Evolutionary conservation across 2,888 invertebrate species (phyloP), one percentile per base, ranked within the genome.

Genomic region (Stenotaenia linearis): DNA sequence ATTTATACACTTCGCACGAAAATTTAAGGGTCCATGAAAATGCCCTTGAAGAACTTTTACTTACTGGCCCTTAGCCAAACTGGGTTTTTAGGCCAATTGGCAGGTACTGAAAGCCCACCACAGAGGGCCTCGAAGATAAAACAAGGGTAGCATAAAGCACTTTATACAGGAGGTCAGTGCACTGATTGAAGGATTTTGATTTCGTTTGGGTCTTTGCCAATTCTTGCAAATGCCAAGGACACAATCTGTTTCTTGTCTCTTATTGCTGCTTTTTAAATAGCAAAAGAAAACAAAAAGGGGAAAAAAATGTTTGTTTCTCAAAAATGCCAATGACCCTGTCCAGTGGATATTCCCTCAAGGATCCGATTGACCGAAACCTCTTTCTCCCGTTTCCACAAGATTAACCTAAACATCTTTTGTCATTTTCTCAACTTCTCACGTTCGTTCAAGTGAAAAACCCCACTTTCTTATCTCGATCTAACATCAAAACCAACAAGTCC

Each of bases 211-310:
- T 69, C 15, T 69, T 69, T 69, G 69, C 69, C 69, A 69, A 69
- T 69, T 69, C 69, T 69, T 69, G 69, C 28, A 69, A 69, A 69
- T 69, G 69, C 69, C 69, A 69, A 69, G 69, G 69, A 69, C 69
- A 69, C 69, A 69, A 69, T 69, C 69, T 69, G 69, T 69, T 69
- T 69, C 69, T 69, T 69, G 69, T 69, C 69, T 28, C 69, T 69
- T 69, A 28, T 69, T 69, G 61, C 61, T 61, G 61, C 25, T 25
- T 61, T 69, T 69, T 69, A 69, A 69, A 69, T 69, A 28, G 69
- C 69, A 28, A 69, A 50, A 50, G 50, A 50, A 50, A 50, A 18
- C 50, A 50, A 45, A 40, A 45, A 69, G n/a, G 25, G 9, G 25
- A 10, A 15, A 10, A 4, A 69, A 69, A 69, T 69, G 69, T 69